Percentiles rank a stretch among this genome's conserved stretches.
These are phyloP conservation scores for Chloromyia formosa DNA, from an alignment of 2,888 invertebrate species.

Conservation along the genomic window DNA sequence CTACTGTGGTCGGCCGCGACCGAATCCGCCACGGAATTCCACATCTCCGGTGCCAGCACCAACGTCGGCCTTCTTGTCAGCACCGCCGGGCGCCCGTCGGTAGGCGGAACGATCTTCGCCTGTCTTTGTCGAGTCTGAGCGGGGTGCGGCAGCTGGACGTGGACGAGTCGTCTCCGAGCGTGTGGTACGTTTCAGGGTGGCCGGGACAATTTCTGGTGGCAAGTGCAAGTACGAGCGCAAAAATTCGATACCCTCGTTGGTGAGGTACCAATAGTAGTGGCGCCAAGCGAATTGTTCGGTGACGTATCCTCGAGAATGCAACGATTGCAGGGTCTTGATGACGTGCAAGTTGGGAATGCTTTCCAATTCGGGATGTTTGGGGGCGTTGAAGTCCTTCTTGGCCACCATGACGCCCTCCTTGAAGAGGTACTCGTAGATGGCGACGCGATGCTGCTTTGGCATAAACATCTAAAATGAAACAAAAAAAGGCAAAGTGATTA, in stretches of 20 bases:
- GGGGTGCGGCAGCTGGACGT: slow-evolving; percentile 73
- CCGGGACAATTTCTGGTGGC: slow-evolving; percentile 98
- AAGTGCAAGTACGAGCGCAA: slow-evolving; percentile 94
- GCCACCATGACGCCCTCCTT: slow-evolving; percentile 99
- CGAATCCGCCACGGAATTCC: slow-evolving; percentile 90
- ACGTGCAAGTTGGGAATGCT: slow-evolving; percentile 97
- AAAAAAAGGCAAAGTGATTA: slow-evolving; percentile 32
- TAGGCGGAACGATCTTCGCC: slow-evolving; percentile 86
- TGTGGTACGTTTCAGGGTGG: slow-evolving; percentile 92
- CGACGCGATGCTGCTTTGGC: slow-evolving; percentile 96
- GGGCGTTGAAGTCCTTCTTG: slow-evolving; percentile 96
- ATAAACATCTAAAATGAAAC: slow-evolving; percentile 92
- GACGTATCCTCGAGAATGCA: slow-evolving; percentile 97
- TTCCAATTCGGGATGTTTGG: slow-evolving; percentile 97
- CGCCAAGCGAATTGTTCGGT: slow-evolving; percentile 99
- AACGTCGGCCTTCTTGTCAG: slow-evolving; percentile 96
- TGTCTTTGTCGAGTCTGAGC: slow-evolving; percentile 75
- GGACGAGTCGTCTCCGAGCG: slow-evolving; percentile 87
- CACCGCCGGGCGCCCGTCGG: slow-evolving; percentile 76
- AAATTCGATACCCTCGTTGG: slow-evolving; percentile 98
- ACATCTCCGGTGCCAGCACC: slow-evolving; percentile 93
- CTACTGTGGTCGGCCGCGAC: slow-evolving; percentile 71
- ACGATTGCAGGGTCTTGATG: slow-evolving; percentile 95
- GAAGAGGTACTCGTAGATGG: slow-evolving; percentile 97
- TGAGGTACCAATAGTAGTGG: slow-evolving; percentile 98